These are phyloP conservation scores for Drosophila serrata DNA, from an alignment of 1,140 invertebrate species.

Conservation along the genomic window DNA sequence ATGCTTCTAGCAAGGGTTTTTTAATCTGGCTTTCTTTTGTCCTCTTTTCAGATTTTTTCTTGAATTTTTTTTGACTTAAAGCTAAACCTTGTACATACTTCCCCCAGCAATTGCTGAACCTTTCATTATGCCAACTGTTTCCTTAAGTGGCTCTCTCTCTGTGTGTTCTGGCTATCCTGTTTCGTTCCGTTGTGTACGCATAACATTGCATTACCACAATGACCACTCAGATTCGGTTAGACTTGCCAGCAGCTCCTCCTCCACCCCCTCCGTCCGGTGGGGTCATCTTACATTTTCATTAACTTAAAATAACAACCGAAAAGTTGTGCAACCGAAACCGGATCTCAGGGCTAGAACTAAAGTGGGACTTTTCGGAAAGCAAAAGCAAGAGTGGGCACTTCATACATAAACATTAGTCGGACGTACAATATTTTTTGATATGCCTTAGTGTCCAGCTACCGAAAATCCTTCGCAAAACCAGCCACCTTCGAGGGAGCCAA, in stretches of 20 bases:
- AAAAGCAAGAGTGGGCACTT: slow-evolving; percentile 9
- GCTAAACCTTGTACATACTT: slow-evolving; percentile 3
- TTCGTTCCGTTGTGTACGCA: slow-evolving; percentile 41
- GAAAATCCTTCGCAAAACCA: slow-evolving; percentile 6
- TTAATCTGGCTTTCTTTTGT: not conserved
- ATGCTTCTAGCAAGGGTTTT: not conserved
- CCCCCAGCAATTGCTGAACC: slow-evolving; percentile 15
- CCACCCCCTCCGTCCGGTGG: not conserved
- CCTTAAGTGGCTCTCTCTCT: slow-evolving; percentile 15
- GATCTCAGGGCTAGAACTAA: slow-evolving; percentile 9
- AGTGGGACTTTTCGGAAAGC: slow-evolving; percentile 28
- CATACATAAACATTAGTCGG: slow-evolving; percentile 74
- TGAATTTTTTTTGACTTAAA: not conserved
- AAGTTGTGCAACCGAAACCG: slow-evolving; percentile 56
- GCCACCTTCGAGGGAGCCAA: slow-evolving; percentile 16
- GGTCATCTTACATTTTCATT: slow-evolving; percentile 73
- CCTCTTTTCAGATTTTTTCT: not conserved
- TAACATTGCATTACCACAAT: slow-evolving; percentile 51
- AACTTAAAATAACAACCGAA: slow-evolving; percentile 76
- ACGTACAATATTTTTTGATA: slow-evolving; percentile 73
- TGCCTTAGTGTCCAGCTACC: slow-evolving; percentile 69
- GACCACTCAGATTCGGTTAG: slow-evolving; percentile 41
- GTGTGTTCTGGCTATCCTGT: not conserved
- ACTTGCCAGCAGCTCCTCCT: not conserved
- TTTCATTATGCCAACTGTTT: slow-evolving; percentile 38